phyloP scores from a whole-genome alignment of 2,888 invertebrate species.

The Phytoseiulus persimilis region DNA sequence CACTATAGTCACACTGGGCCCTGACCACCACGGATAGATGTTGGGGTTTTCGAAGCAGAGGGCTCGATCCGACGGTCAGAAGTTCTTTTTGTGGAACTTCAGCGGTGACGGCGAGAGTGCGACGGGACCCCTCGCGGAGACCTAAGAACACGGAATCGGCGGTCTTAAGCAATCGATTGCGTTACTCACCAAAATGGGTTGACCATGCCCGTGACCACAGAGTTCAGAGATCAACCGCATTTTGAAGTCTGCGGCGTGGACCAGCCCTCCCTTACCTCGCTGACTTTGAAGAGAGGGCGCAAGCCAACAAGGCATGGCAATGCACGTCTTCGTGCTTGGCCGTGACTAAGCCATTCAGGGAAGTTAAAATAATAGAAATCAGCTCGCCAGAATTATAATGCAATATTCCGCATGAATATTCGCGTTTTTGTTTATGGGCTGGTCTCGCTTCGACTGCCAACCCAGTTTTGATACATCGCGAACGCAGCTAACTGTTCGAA shows the following conservation, averaged over 20 bases:
- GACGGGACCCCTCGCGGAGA: not conserved
- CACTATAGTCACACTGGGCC: too few relatives aligned
- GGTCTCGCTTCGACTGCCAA: not conserved
- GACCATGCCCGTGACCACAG: not conserved
- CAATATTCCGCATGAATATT: not conserved
- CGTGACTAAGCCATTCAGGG: not conserved
- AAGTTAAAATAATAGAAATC: not conserved
- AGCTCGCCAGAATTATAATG: not conserved
- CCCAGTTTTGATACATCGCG: not conserved
- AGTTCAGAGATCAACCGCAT: not conserved
- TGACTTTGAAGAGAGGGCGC: not conserved
- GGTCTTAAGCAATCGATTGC: not conserved
- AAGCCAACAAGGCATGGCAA: not conserved
- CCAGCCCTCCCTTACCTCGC: not conserved
- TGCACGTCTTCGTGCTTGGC: not conserved
- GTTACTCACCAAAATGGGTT: not conserved
- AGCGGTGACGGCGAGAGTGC: too few relatives aligned
- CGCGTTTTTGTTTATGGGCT: not conserved
- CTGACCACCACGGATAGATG: too few relatives aligned
- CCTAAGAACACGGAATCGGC: not conserved
- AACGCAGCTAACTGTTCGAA: not conserved
- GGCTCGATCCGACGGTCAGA: too few relatives aligned
- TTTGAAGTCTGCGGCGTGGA: not conserved
- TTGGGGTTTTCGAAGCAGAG: too few relatives aligned
- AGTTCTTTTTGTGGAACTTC: too few relatives aligned